Evolutionary conservation across 1,140 invertebrate genomes (phyloP).

Genomic region (Trachymyrmex septentrionalis): DNA sequence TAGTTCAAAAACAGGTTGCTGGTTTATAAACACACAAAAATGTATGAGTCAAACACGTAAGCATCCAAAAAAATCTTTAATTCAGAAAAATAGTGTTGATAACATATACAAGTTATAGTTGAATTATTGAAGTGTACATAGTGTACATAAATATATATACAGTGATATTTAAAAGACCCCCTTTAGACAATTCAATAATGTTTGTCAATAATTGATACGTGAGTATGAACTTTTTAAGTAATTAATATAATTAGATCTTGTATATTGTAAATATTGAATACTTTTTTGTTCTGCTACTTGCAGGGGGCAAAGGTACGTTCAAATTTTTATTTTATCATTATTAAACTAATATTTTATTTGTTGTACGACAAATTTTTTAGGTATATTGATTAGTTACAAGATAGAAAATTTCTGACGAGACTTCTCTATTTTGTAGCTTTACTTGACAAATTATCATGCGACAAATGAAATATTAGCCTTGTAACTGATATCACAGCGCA

Average conservation of each 20-base stretch:
- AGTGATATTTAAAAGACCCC: constrained; percentile 71
- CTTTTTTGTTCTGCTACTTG: constrained; percentile 87
- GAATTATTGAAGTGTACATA: constrained; percentile 22
- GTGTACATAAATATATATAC: constrained; percentile 15
- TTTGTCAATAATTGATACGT: constrained; percentile 68
- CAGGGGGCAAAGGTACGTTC: constrained; percentile 90
- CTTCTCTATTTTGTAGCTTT: too few species aligned
- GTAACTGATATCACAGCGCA: constrained; percentile 67
- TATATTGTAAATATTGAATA: constrained; percentile 82
- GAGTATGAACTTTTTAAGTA: constrained; percentile 47
- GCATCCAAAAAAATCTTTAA: constrained; percentile 29
- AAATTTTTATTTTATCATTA: constrained; percentile 82
- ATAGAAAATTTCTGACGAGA: too few species aligned
- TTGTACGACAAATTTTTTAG: too few species aligned
- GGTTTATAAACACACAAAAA: constrained; percentile 16
- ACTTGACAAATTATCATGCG: too few species aligned
- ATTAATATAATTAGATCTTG: constrained; percentile 75
- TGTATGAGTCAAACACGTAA: background rate
- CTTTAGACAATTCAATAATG: constrained; percentile 72
- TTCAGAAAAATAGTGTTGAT: constrained; percentile 13
- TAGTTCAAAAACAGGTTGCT: background rate
- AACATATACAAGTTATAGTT: constrained; percentile 28
- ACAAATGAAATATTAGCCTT: too few species aligned
- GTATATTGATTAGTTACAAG: too few species aligned
- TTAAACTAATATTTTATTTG: constrained; percentile 25